Percentiles rank a stretch among this genome's conserved stretches.
Conservation (phyloP, 2,113 vertebrate genomes). For the Ammodytes marinus region DNA sequence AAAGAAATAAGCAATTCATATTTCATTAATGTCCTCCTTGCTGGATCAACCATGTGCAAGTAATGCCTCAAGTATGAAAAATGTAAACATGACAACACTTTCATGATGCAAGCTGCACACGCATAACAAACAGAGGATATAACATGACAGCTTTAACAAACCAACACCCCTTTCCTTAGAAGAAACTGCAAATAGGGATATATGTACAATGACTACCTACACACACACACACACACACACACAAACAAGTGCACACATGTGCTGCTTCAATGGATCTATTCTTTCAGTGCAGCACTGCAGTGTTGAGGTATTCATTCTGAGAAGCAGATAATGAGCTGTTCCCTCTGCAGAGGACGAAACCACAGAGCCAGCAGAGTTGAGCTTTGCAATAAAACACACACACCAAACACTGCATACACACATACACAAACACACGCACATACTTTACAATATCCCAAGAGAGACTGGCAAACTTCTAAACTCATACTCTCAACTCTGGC, state of each 20-base stretch:
- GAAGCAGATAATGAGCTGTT: slow-evolving; percentile 66
- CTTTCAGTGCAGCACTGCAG: slow-evolving; percentile 60
- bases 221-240: slow-evolving; percentile 26
- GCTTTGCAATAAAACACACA: slow-evolving; percentile 23
- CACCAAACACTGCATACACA: slow-evolving; percentile 22
- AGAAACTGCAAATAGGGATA: slow-evolving; percentile 14
- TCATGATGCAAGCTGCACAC: slow-evolving; percentile 6
- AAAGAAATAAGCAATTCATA: slow-evolving; percentile 25
- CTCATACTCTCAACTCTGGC: slow-evolving; percentile 5
- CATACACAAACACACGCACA: slow-evolving; percentile 10
- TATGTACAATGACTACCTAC: not conserved
- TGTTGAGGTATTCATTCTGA: slow-evolving; percentile 52
- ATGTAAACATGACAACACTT: slow-evolving; percentile 30
- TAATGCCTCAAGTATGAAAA: slow-evolving; percentile 25
- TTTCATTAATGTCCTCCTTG: slow-evolving; percentile 23
- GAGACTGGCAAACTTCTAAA: slow-evolving; percentile 38
- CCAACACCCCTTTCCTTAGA: not conserved
- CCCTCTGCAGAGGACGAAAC: slow-evolving; percentile 67
- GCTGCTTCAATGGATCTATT: slow-evolving; percentile 40
- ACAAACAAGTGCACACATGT: not conserved
- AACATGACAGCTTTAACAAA: not conserved
- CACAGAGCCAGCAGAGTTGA: slow-evolving; percentile 57
- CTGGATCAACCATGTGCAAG: slow-evolving; percentile 22
- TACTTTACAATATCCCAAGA: slow-evolving; percentile 23
- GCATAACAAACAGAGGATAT: not conserved